phyloP scores from a whole-genome alignment of 2,113 vertebrate species.

The Enhydra lutris region DNA sequence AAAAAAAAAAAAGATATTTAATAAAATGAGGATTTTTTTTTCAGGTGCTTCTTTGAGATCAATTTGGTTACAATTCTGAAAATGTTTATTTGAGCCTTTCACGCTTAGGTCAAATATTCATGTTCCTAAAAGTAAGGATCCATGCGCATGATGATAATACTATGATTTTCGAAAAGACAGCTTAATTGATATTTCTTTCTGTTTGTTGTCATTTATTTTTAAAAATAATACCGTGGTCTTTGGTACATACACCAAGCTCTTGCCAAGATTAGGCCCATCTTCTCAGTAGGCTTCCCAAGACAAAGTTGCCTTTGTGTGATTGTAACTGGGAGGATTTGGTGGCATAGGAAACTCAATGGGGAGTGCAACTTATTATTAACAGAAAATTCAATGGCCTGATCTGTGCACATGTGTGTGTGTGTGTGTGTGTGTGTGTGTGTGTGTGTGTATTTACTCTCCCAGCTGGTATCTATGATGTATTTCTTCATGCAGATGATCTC shows the following conservation, averaged over 20 bases:
- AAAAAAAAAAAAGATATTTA: not conserved
- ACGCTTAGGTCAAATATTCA: conserved; percentile 29
- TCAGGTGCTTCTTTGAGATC: not conserved
- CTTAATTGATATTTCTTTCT: conserved; percentile 79
- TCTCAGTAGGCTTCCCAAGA: conserved; percentile 81
- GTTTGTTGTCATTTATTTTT: conserved; percentile 61
- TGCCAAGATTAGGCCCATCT: conserved; percentile 83
- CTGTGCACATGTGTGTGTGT: not conserved
- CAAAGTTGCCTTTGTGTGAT: conserved; percentile 89
- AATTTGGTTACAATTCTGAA: not conserved
- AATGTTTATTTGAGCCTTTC: not conserved
- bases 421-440: not conserved
- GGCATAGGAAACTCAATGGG: conserved; percentile 78
- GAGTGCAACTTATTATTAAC: conserved; percentile 73
- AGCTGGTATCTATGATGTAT: conserved; percentile 34
- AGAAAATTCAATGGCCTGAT: conserved; percentile 55
- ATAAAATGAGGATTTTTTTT: conserved; percentile 25
- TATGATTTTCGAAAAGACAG: conserved; percentile 53
- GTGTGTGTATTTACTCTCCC: conserved; percentile 1
- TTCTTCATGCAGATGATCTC: conserved; percentile 15
- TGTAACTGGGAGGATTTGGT: conserved; percentile 79
- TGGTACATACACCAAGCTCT: conserved; percentile 80
- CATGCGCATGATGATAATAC: not conserved
- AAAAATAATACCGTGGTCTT: conserved; percentile 77
- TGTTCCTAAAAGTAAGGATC: not conserved